Conservation (phyloP, 2,888 invertebrate species). For the Bombylius discolor region DNA sequence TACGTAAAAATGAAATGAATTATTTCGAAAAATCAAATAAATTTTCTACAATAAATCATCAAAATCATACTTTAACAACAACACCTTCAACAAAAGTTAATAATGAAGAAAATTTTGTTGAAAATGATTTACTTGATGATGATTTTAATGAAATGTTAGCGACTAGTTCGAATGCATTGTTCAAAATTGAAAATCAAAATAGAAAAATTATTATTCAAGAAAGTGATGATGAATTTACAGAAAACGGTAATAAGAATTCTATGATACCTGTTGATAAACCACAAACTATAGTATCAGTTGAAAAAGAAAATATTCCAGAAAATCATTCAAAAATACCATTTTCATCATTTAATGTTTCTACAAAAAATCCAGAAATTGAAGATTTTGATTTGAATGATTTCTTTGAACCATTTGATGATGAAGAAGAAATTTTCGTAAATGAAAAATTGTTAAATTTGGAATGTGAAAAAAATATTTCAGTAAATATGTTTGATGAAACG, state of each 20-base stretch:
- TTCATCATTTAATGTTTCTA: neutral
- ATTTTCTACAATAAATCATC: too few relatives aligned
- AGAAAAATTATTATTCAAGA: neutral
- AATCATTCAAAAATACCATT: too few relatives aligned
- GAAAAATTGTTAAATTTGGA: too few relatives aligned
- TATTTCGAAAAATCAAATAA: too few relatives aligned
- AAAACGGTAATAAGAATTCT: too few relatives aligned
- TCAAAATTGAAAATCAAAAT: neutral
- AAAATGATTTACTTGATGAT: slow-evolving; percentile 15
- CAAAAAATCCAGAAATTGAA: slow-evolving; percentile 19
- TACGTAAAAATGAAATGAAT: neutral
- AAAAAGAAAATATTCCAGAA: too few relatives aligned
- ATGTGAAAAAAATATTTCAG: too few relatives aligned
- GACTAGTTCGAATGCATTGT: neutral
- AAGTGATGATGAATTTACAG: neutral
- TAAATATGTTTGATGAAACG: too few relatives aligned
- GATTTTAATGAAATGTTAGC: slow-evolving; percentile 14
- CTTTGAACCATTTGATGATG: slow-evolving; percentile 39
- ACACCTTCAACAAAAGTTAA: neutral
- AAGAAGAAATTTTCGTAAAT: slow-evolving; percentile 1
- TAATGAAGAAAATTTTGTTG: neutral
- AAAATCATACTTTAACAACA: neutral
- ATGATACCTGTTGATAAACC: too few relatives aligned
- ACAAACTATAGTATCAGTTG: too few relatives aligned
- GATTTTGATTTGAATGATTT: slow-evolving; percentile 40